Evolutionary conservation across 2,888 invertebrate genomes (phyloP).

Genomic region (Drosophila algonquin): DNA sequence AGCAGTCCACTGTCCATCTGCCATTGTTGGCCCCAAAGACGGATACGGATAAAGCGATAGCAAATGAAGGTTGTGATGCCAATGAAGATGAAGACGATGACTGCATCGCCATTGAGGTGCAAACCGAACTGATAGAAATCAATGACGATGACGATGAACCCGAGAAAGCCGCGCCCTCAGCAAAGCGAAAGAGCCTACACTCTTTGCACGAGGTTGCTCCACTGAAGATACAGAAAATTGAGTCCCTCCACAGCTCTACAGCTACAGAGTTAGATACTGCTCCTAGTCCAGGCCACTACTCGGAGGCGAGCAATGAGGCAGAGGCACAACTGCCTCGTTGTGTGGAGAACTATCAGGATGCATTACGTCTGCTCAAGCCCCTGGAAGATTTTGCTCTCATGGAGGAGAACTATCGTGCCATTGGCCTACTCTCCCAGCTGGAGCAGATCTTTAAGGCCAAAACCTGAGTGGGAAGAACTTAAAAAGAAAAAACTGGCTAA

Average conservation of each 20-base stretch:
- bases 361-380: conserved; percentile 76
- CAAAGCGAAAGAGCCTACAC: conserved; percentile 15
- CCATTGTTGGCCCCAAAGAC: background rate
- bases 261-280: conserved; percentile 1
- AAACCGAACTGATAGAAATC: conserved; percentile 56
- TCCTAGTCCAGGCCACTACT: conserved; percentile 51
- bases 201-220: conserved; percentile 7
- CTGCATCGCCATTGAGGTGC: conserved; percentile 44
- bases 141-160: conserved; percentile 58
- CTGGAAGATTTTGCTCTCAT: conserved; percentile 81
- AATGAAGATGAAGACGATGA: conserved; percentile 44
- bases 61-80: conserved; percentile 49
- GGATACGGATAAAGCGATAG: conserved; percentile 15
- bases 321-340: conserved; percentile 62
- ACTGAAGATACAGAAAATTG: conserved; percentile 73
- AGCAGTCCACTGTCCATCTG: background rate
- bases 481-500: background rate
- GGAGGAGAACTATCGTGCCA: conserved; percentile 81
- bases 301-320: conserved; percentile 52
- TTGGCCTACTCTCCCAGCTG: conserved; percentile 80
- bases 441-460: conserved; percentile 74
- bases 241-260: conserved; percentile 38
- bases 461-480: too few species aligned
- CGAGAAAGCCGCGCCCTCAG: background rate
- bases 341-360: conserved; percentile 75